A percentile compares a stretch with the other conserved stretches of the same genome.
These are phyloP conservation scores for Panthera uncia DNA, from an alignment of 2,113 vertebrate species.

Conservation along the genomic window DNA sequence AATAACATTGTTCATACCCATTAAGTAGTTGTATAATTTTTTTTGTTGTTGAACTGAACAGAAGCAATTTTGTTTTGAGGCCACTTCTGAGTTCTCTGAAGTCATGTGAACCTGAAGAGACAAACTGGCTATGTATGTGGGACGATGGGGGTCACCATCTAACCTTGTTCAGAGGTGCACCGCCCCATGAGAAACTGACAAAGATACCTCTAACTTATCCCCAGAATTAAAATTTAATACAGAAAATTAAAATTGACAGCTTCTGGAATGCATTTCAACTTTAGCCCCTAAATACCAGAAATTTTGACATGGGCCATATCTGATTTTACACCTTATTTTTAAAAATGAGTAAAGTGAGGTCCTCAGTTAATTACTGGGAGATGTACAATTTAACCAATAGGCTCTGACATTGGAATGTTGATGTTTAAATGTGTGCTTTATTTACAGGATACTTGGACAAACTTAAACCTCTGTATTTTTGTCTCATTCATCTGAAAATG, in stretches of 20 bases:
- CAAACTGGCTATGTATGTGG: background rate
- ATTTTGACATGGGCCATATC: background rate
- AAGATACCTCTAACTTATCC: background rate
- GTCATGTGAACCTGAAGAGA: background rate
- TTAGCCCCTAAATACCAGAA: background rate
- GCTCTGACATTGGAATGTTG: background rate
- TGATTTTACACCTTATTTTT: conserved; percentile 18
- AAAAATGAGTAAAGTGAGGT: background rate
- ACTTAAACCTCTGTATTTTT: background rate
- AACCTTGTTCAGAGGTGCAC: background rate
- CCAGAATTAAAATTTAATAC: background rate
- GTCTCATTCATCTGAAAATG: background rate
- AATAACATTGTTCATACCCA: conserved; percentile 62
- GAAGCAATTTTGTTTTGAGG: background rate
- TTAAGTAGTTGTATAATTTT: conserved; percentile 76
- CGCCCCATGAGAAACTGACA: background rate
- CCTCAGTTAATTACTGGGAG: background rate
- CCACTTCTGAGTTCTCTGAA: conserved; percentile 71
- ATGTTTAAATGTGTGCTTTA: background rate
- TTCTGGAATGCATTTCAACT: background rate
- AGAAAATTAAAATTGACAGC: background rate
- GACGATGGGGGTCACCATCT: background rate
- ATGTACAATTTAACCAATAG: background rate
- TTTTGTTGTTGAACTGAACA: conserved; percentile 64
- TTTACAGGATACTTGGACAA: background rate